Conservation (phyloP, 2,113 vertebrate species). For the Ctenodactylus gundi region DNA sequence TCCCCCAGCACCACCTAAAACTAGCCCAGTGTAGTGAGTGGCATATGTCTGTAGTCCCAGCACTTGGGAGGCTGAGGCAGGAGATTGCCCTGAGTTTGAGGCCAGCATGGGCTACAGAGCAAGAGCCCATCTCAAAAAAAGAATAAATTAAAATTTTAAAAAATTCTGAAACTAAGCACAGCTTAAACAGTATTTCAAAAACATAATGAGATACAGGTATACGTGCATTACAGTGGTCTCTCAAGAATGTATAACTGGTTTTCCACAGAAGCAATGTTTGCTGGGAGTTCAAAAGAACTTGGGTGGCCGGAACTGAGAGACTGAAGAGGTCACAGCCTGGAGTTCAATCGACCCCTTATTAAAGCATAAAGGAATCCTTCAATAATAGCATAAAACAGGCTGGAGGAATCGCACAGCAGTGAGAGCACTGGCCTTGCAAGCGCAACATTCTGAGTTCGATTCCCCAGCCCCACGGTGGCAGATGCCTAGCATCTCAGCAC, state of each 20-base stretch:
- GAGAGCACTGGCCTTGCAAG: no score
- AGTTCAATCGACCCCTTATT: neutral
- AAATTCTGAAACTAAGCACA: neutral
- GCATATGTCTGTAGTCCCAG: no score
- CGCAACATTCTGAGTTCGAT: no score
- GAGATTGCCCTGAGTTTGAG: no score
- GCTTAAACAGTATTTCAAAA: constrained; percentile 16
- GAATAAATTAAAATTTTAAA: neutral
- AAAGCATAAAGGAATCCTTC: neutral
- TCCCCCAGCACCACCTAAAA: no score
- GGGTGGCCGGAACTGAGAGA: neutral
- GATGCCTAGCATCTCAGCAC: no score
- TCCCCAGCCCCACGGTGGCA: no score
- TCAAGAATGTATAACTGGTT: neutral
- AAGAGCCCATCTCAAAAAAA: neutral
- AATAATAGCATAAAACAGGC: no score
- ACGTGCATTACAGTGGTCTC: neutral
- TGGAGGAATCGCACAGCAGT: no score
- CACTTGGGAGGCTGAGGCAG: no score
- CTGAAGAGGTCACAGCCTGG: neutral
- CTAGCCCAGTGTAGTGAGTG: neutral
- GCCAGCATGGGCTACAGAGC: no score
- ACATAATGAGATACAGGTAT: neutral
- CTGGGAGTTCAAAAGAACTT: neutral
- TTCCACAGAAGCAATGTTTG: neutral